Conservation (phyloP, 2,113 vertebrate species). For the Megaceryle maxima region DNA sequence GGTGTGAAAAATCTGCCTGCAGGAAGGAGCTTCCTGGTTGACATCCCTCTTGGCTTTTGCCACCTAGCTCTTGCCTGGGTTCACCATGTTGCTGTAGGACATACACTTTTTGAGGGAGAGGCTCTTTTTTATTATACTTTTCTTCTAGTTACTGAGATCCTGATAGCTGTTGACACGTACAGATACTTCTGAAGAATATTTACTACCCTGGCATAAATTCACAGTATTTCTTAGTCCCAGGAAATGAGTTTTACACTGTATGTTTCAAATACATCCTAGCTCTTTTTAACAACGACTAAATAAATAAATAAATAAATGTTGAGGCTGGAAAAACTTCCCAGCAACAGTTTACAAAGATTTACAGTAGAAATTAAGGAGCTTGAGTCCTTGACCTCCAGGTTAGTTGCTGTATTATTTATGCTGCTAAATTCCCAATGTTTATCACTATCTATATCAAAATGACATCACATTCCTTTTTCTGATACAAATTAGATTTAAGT, state of each 20-base stretch:
- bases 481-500: constrained; percentile 26
- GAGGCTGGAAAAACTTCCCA: not conserved
- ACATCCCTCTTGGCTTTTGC: not conserved
- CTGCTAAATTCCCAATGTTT: not conserved
- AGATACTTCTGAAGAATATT: not conserved
- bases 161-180: not conserved
- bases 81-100: not conserved
- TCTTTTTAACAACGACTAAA: not conserved
- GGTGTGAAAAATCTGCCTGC: not conserved
- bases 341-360: not conserved
- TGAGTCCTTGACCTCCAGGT: not conserved
- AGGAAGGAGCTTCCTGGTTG: not conserved
- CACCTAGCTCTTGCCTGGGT: not conserved
- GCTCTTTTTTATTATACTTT: not conserved
- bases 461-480: not conserved
- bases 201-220: not conserved
- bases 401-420: not conserved
- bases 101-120: not conserved
- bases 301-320: not conserved
- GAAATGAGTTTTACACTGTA: not conserved
- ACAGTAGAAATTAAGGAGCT: not conserved
- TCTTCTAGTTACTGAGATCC: not conserved
- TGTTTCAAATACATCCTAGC: not conserved
- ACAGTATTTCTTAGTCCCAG: not conserved
- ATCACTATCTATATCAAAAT: not conserved